Evolutionary conservation across 2,797 vertebrate species (phyloP).

Genomic region (Anabacerthia variegaticeps): DNA sequence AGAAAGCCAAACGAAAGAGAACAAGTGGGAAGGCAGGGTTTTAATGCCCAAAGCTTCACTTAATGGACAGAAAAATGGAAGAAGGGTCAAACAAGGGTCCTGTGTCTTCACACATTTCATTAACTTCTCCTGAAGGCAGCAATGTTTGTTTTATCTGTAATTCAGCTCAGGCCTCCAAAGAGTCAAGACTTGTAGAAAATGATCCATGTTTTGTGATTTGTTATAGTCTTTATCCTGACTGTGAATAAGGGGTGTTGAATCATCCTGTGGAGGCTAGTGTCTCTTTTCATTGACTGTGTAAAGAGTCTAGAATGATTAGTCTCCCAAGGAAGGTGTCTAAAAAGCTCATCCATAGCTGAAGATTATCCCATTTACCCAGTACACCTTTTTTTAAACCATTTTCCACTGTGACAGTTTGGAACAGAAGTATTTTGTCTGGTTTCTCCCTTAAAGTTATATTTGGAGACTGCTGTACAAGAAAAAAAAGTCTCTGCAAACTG

Average conservation of each 20-base stretch:
- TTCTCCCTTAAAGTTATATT: constrained; percentile 50
- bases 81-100: neutral
- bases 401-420: neutral
- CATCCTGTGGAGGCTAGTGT: neutral
- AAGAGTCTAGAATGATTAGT: neutral
- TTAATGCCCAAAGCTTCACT: neutral
- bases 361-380: neutral
- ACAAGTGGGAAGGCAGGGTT: neutral
- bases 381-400: neutral
- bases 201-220: neutral
- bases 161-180: neutral
- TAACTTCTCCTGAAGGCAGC: neutral
- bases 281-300: neutral
- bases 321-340: neutral
- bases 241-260: neutral
- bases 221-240: neutral
- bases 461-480: neutral
- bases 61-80: neutral
- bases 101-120: neutral
- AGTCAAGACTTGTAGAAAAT: neutral
- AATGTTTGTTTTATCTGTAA: neutral
- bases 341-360: neutral
- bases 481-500: neutral
- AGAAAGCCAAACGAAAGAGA: neutral
- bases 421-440: constrained; percentile 47